A percentile compares a stretch with the other conserved stretches of the same genome.
phyloP scores from a whole-genome alignment of 1,140 invertebrate genomes.

The Matsumurasca onukii region DNA sequence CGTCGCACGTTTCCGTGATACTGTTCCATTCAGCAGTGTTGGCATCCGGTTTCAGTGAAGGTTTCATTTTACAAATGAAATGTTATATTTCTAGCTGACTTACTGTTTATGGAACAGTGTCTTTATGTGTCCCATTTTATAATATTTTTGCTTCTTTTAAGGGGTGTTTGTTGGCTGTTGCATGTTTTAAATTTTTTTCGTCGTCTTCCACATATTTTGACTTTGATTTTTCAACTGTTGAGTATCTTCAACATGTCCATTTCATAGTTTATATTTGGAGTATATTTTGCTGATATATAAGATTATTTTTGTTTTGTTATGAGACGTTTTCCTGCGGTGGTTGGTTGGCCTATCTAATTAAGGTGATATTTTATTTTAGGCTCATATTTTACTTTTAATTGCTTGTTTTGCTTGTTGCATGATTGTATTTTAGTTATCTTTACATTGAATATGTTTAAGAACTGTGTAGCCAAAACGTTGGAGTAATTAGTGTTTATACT shows the following conservation, averaged over 20 bases:
- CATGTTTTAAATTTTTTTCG: conserved; percentile 39
- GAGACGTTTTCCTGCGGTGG: conserved; percentile 35
- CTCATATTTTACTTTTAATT: conserved; percentile 35
- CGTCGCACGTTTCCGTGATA: conserved; percentile 27
- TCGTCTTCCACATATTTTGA: conserved; percentile 28
- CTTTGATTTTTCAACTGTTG: conserved; percentile 32
- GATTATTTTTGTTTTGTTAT: conserved; percentile 34
- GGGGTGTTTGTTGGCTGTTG: conserved; percentile 43
- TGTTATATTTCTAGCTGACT: not conserved
- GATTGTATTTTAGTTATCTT: conserved; percentile 28
- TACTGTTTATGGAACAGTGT: conserved; percentile 30
- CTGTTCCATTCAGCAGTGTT: conserved; percentile 27
- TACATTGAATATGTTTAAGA: no score
- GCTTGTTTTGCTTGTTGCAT: conserved; percentile 35
- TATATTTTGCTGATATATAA: conserved; percentile 25
- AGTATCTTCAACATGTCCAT: conserved; percentile 16
- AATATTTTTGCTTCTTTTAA: conserved; percentile 41
- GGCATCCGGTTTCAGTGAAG: not conserved
- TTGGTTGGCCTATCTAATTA: conserved; percentile 37
- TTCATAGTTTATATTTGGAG: conserved; percentile 31
- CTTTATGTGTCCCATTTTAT: conserved; percentile 31
- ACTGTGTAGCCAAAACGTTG: no score
- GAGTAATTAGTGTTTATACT: no score
- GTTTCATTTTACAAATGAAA: conserved; percentile 23
- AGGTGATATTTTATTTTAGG: conserved; percentile 33